Percentiles rank a stretch among this genome's conserved stretches.
These are phyloP conservation scores for Lathamus discolor DNA, from an alignment of 2,113 vertebrate species.

Conservation along the genomic window DNA sequence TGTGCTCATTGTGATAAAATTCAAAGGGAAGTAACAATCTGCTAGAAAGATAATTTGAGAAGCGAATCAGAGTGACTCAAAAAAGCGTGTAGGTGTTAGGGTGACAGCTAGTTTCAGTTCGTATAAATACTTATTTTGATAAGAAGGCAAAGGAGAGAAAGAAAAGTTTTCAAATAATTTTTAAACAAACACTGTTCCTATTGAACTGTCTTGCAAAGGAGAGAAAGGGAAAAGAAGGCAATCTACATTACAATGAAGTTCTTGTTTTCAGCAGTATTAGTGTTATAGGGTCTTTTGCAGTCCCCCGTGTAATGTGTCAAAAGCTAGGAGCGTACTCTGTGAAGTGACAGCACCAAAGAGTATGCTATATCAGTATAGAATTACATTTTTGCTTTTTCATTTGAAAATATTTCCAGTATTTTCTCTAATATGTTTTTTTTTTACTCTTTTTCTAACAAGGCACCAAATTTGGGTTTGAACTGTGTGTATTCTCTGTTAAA, in stretches of 20 bases:
- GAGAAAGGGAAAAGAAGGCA: not conserved
- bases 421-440: not conserved
- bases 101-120: slow-evolving; percentile 11
- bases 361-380: not conserved
- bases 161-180: not conserved
- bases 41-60: slow-evolving; percentile 8
- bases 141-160: not conserved
- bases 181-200: not conserved
- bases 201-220: not conserved
- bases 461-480: not conserved
- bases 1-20: slow-evolving; percentile 2
- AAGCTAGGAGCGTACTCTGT: not conserved
- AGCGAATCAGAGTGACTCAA: slow-evolving; percentile 24
- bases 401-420: not conserved
- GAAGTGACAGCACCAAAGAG: not conserved
- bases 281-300: not conserved
- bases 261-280: not conserved
- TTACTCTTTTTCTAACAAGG: not conserved
- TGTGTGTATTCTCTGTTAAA: not conserved
- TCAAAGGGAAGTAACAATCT: not conserved
- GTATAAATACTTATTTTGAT: slow-evolving; percentile 26
- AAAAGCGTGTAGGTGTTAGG: slow-evolving; percentile 23
- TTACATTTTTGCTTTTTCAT: not conserved
- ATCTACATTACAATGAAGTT: not conserved
- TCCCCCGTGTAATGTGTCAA: not conserved